Base-by-base conservation (phyloP, 2,113 vertebrate species). In the Rhinoderma darwinii region DNA sequence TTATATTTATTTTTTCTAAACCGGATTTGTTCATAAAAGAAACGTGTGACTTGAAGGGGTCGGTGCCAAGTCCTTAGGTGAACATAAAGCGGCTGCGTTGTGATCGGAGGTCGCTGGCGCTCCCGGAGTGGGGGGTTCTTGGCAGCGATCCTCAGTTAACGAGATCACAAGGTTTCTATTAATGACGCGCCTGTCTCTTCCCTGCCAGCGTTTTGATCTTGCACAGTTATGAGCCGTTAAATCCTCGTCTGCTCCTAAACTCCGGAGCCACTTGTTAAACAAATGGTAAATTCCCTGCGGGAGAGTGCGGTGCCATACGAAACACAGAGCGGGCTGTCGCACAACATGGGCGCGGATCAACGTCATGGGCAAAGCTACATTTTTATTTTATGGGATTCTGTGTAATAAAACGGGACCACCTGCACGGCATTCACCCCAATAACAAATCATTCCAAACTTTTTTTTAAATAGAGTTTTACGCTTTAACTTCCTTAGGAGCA, bases 261-360 rank as follows among this genome's bases (percentile, higher is more conserved):
- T 70, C 68, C 35, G 47, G 82, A 84, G 82, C 66, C 66, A n/a
- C 81, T 83, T 83, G 27, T 83, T 51, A 83, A 83, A 72, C 66
- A 72, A 47, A 25, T 50, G 63, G 63, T 51, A 37, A 54, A 78
- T 54, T 37, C 76, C 25, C 35, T 81, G 11, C 8, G 35, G 78
- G 79, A 59, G 15, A 17, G 79, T 4, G 79, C 39, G n/a, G 39
- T 14, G 59, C 15, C 15, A 18, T 66, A 63, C 41, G n/a, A 43
- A 37, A 61, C 39, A 18, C 37, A 30, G 37, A 44, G 37, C 59
- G 37, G 25, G 25, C 50, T 35, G 76, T 37, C 50, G 17, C 44
- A 51, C 44, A 50, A 27, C 43, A 15, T 20, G 25, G 74, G 44
- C n/a, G 35, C 30, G n/a, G 18, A 20, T 5, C 25, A 37, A 32